Percentiles rank a stretch among this genome's conserved stretches.
These are phyloP conservation scores for Gephyroberyx darwinii DNA, from an alignment of 2,797 vertebrate genomes.

Conservation along the genomic window DNA sequence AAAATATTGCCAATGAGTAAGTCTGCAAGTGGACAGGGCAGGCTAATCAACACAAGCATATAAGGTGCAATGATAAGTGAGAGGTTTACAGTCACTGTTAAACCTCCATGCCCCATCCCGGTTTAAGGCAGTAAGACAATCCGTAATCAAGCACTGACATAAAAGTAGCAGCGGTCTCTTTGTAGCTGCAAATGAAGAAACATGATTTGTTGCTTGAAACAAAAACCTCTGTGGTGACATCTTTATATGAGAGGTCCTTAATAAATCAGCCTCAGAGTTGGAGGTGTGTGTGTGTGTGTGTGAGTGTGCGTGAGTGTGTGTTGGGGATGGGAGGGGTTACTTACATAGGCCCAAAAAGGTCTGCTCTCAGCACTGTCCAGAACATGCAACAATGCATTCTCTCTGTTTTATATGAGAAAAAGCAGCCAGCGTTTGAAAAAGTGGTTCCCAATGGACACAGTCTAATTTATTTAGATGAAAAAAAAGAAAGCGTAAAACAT, in stretches of 20 bases:
- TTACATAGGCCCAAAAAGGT: too few relatives aligned
- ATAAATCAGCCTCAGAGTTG: too few relatives aligned
- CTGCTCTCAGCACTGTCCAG: too few relatives aligned
- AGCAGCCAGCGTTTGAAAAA: too few relatives aligned
- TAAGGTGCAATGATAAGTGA: conserved; percentile 74
- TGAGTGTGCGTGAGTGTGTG: too few relatives aligned
- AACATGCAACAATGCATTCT: too few relatives aligned
- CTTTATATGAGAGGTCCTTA: too few relatives aligned
- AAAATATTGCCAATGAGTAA: conserved; percentile 64
- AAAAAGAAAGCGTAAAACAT: too few relatives aligned
- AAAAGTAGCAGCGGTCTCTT: conserved; percentile 38
- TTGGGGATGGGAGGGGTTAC: too few relatives aligned
- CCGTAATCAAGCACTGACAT: conserved; percentile 53
- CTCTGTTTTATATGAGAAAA: too few relatives aligned
- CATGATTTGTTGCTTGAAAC: conserved; percentile 23
- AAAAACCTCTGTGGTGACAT: conserved; percentile 10
- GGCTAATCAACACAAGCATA: conserved; percentile 68
- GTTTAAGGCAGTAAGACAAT: conserved; percentile 27
- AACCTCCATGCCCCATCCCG: conserved; percentile 68
- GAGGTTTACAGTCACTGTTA: conserved; percentile 66
- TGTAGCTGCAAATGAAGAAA: conserved; percentile 17
- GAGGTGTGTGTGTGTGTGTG: background rate
- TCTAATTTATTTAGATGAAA: too few relatives aligned
- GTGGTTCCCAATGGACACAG: too few relatives aligned
- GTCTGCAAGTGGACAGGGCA: conserved; percentile 67